Base-by-base conservation (phyloP, 2,888 invertebrate species). In the Azorinus chamasolen region DNA sequence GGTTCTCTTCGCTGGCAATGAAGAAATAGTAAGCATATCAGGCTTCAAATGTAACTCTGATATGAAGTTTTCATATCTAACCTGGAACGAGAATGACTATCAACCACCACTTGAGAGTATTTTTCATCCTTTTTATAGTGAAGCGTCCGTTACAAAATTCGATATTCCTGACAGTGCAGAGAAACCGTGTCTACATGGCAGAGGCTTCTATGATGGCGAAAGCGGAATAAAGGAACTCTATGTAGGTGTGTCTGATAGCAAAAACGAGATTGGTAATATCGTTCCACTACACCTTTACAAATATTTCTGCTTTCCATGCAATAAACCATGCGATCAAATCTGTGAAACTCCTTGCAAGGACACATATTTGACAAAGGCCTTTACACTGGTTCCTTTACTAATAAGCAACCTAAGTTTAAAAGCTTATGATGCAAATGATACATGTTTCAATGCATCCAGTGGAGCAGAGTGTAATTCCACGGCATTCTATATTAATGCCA, bases 141-240 rank as follows among this genome's bases (percentile, higher is more conserved):
- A 81, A 8, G 79, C 82, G 24, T 41, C 73, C n/a, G 10, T 86
- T 8, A 46, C 20, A 27, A 18, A 41, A 24, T 61, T 86, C 4
- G 50, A 72, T 25, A 51, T 86, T 8, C 86, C 86, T 39, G 43
- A 80, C 10, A 32, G 22, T 16, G 32, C 45, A 2, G 66, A 74
- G 16, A 78, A 74, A 16, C 72, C 63, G 5, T 87, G 87, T 62
- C 57, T 65, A 14, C 68, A 83, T 58, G 86, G 87, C 27, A n/a
- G 50, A 24, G 79, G 76, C 3, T 87, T 85, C 59, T 84, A 66
- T 63, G 86, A 86, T 27, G 66, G 64, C 1, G 83, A 85, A 58
- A 86, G 87, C 66, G 73, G 80, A 14, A 79, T 87, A 14, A 83
- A 83, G 41, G 84, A 86, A 50, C 64, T 86, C 16, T 84, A 77